phyloP scores from a whole-genome alignment of 2,113 vertebrate species.

The Neolamprologus sp. region DNA sequence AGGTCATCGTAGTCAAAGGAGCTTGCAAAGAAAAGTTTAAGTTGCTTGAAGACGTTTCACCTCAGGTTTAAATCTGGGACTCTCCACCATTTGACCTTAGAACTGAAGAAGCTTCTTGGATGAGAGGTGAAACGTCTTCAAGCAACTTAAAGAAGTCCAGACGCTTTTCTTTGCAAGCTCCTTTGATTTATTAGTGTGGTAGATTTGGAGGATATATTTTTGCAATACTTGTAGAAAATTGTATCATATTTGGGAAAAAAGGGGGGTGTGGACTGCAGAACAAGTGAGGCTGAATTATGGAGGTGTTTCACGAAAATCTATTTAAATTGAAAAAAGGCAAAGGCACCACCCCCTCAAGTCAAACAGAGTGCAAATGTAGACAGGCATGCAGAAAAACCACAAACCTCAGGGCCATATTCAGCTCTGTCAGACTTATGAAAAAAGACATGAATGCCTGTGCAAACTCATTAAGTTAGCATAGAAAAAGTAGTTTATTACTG shows the following conservation, averaged over 20 bases:
- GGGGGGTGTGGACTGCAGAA: not conserved
- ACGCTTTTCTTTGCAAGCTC: not conserved
- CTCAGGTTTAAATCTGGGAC: not conserved
- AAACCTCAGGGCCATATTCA: not conserved
- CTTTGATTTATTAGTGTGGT: not conserved
- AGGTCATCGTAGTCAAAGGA: not conserved
- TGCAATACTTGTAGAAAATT: not conserved
- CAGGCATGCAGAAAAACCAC: not conserved
- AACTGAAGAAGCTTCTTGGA: not conserved
- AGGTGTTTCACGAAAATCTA: not conserved
- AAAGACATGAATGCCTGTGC: not conserved
- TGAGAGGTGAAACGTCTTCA: not conserved
- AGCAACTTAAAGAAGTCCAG: not conserved
- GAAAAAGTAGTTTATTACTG: not conserved
- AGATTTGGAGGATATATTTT: not conserved
- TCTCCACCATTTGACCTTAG: not conserved
- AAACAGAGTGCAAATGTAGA: not conserved
- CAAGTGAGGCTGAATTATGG: not conserved
- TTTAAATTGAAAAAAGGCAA: not conserved
- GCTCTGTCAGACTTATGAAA: not conserved
- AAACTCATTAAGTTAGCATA: not conserved
- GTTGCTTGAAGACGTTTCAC: not conserved
- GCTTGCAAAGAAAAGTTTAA: not conserved
- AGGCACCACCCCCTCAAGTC: not conserved
- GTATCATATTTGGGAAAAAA: not conserved